Evolutionary conservation across 2,113 vertebrate genomes (phyloP).

Genomic region (Chaetodon auriga): DNA sequence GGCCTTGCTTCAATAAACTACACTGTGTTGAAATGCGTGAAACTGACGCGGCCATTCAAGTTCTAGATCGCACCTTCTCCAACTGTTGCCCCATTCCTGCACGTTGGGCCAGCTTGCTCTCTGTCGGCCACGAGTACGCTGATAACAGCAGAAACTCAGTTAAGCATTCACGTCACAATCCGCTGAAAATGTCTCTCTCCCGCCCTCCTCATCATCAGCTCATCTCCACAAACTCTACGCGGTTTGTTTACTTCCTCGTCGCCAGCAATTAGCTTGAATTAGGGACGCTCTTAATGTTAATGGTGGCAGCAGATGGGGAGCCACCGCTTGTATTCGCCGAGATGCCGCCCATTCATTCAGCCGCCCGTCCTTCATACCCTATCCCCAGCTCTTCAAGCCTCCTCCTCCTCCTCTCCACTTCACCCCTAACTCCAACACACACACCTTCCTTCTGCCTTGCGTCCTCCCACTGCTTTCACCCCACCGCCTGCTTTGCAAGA

Average conservation of each 20-base stretch:
- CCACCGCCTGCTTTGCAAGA: background rate
- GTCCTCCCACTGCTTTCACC: constrained; percentile 12
- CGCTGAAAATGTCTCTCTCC: constrained; percentile 13
- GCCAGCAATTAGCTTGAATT: constrained; percentile 75
- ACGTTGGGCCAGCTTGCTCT: background rate
- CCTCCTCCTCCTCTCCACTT: constrained; percentile 27
- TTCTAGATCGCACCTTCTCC: background rate
- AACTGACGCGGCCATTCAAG: background rate
- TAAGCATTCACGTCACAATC: constrained; percentile 26
- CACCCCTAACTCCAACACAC: background rate
- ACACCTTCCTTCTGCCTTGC: constrained; percentile 3
- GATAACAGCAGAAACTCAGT: constrained; percentile 10
- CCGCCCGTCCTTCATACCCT: constrained; percentile 39
- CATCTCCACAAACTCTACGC: constrained; percentile 45
- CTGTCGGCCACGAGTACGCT: background rate
- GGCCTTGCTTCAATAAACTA: background rate
- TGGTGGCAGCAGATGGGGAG: constrained; percentile 78
- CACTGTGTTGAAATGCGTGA: background rate
- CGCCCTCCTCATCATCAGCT: constrained; percentile 18
- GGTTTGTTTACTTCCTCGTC: constrained; percentile 69
- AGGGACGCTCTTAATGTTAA: constrained; percentile 75
- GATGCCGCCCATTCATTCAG: constrained; percentile 56
- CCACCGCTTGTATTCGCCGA: constrained; percentile 49
- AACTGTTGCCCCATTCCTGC: background rate
- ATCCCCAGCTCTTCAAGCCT: constrained; percentile 16